A percentile compares a stretch with the other conserved stretches of the same genome.
Evolutionary conservation across 1,140 invertebrate species (phyloP).

Genomic region (Pseudomyrmex dendroicus): DNA sequence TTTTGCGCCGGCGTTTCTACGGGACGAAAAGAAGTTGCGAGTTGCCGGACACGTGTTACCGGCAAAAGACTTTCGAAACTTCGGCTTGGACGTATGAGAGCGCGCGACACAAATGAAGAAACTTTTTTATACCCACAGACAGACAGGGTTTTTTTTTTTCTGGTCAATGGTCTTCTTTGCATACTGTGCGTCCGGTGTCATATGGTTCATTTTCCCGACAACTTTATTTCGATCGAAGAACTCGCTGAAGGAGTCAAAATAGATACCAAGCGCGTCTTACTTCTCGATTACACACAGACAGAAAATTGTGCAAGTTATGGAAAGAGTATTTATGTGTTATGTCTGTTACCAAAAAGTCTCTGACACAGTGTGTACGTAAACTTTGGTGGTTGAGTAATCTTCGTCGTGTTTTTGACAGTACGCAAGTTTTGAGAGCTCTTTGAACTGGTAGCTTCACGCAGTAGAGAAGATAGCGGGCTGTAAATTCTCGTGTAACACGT

Average conservation of each 20-base stretch:
- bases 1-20: slow-evolving; percentile 44
- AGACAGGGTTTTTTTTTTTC: slow-evolving; percentile 26
- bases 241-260: not conserved
- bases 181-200: slow-evolving; percentile 42
- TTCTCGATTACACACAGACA: not conserved
- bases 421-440: slow-evolving; percentile 35
- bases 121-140: slow-evolving; percentile 60
- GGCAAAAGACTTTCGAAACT: slow-evolving; percentile 51
- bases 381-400: slow-evolving; percentile 7
- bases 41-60: slow-evolving; percentile 58
- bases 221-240: not conserved
- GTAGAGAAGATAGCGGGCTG: slow-evolving; percentile 49
- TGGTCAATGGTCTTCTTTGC: slow-evolving; percentile 5
- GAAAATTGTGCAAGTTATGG: not conserved
- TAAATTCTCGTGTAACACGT: slow-evolving; percentile 54
- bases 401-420: slow-evolving; percentile 23
- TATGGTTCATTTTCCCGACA: not conserved
- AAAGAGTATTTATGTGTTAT: too few relatives aligned
- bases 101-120: slow-evolving; percentile 68
- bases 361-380: slow-evolving; percentile 1
- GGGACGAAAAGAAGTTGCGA: slow-evolving; percentile 43
- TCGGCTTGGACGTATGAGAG: slow-evolving; percentile 7
- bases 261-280: not conserved
- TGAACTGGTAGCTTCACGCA: slow-evolving; percentile 35
- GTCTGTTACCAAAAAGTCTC: too few relatives aligned